Evolutionary conservation across 2,113 vertebrate species (phyloP).

Genomic region (Saccopteryx bilineata): DNA sequence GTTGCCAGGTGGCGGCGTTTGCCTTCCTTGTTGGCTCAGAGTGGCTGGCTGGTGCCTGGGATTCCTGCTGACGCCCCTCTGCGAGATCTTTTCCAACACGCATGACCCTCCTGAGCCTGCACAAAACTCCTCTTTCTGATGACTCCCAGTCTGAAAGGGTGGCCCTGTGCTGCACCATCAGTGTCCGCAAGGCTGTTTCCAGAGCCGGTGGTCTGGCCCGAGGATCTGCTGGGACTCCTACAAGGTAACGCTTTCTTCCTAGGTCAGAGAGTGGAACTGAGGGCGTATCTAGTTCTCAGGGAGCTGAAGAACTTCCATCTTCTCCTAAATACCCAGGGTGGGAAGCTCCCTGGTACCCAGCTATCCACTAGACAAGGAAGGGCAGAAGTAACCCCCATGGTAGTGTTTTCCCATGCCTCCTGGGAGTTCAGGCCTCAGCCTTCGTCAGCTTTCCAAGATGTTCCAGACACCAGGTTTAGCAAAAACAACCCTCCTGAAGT

Average conservation of each 20-base stretch:
- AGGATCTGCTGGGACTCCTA: not conserved
- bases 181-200: not conserved
- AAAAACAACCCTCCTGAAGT: not conserved
- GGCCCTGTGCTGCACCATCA: not conserved
- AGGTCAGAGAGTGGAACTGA: not conserved
- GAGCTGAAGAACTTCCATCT: not conserved
- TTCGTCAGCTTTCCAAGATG: not conserved
- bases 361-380: not conserved
- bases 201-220: not conserved
- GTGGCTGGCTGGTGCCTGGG: not conserved
- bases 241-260: too few relatives aligned
- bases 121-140: not conserved
- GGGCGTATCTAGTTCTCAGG: not conserved
- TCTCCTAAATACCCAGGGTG: not conserved
- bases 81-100: not conserved
- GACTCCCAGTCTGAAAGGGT: not conserved
- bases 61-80: not conserved
- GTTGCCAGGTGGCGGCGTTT: fast-evolving
- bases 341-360: not conserved
- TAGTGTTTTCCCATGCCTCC: not conserved
- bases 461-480: not conserved
- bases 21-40: fast-evolving
- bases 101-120: not conserved
- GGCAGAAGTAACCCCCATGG: not conserved
- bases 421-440: not conserved